Conservation (phyloP, 2,888 invertebrate species). For the Vannuccia rotundouncinata region DNA sequence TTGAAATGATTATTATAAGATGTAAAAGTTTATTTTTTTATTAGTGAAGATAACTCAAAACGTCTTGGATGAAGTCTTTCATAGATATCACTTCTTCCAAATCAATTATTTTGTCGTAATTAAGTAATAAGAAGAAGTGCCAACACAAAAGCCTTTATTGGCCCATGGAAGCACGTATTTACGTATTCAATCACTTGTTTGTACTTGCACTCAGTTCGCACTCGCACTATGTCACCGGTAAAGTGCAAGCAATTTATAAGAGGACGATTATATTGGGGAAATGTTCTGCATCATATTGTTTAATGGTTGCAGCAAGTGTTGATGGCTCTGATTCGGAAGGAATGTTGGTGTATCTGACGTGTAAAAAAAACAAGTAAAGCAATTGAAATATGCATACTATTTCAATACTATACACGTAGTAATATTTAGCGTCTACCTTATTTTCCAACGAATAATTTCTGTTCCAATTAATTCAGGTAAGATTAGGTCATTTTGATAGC, state of each 20-base stretch:
- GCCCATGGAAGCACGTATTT: background rate
- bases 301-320: constrained; percentile 1
- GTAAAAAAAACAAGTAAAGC: background rate
- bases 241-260: background rate
- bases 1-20: background rate
- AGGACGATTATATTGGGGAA: background rate
- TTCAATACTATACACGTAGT: constrained; percentile 6
- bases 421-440: background rate
- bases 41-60: background rate
- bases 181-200: background rate
- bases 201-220: background rate
- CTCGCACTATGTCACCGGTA: background rate
- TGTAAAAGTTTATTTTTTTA: background rate
- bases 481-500: background rate
- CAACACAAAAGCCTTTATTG: background rate
- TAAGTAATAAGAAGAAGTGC: background rate
- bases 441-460: constrained; percentile 5
- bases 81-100: background rate
- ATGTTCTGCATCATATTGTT: background rate
- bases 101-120: background rate
- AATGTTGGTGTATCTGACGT: constrained; percentile 10
- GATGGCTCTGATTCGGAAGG: constrained; percentile 2
- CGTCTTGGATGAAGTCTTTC: background rate
- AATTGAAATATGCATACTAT: no score
- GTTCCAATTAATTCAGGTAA: background rate